Base-by-base conservation (phyloP, 2,797 vertebrate species). In the Acomys russatus region DNA sequence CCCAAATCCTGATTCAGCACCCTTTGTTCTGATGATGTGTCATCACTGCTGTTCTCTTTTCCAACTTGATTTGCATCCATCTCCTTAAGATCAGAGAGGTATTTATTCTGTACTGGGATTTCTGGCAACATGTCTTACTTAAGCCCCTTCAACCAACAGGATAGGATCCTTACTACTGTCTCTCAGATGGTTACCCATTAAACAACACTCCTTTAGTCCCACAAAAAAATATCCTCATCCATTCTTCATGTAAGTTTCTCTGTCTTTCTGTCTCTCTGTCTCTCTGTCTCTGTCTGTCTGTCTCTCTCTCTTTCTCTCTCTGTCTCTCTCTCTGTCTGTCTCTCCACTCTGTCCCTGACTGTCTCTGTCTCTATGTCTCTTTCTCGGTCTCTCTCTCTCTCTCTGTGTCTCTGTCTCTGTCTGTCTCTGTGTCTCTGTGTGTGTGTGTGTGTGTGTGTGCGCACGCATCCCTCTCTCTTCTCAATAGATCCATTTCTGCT, bases 181-280 rank as follows among this genome's bases (percentile, higher is more conserved):
- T 97, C 71, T 94, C 51, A 94, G 84, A 96, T 96, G 94, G 80
- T 92, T 97, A 49, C 77, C 86, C 74, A 82, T 97, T 97, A 94
- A 96, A 91, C 23, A 94, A 51, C 56, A 94, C 84, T 96, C 92
- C 94, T 97, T 97, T 96, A 92, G 92, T 96, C 87, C 95, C 88
- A 92, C 70, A 73, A n/a, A n/a, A 96, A 73, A 63, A 61, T 95
- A 95, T 97, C 96, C 73, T 73, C 96, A 59, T 59, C 96, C 96
- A 94, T 88, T 95, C 96, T 94, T 94, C 94, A 51, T 96, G 90
- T 97, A 97, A 97, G 80, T 94, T 84, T 92, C 71, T 95, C 95
- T 97, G 84, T 96, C 87, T 93, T 90, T 59, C 54, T 80, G 4
- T 6, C 54, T 80, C 56, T 76, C 66, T 18, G 12, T 70, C 30